Base-by-base conservation (phyloP, 2,797 vertebrate genomes). In the Discoglossus pictus region DNA sequence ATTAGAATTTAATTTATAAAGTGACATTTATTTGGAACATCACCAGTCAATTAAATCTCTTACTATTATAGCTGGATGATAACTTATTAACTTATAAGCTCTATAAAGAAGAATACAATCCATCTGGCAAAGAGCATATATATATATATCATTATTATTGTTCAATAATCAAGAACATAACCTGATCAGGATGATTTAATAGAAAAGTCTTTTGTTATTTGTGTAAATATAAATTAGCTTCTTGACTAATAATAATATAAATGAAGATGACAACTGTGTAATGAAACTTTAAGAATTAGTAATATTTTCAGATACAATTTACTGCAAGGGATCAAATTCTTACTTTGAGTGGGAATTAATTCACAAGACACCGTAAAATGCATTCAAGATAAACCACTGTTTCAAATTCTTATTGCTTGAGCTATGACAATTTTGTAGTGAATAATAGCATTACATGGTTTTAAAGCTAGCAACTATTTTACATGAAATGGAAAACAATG, bases 181-280 rank as follows among this genome's bases (percentile, higher is more conserved):
- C n/a, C n/a, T n/a, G n/a, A n/a, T n/a, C n/a, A n/a, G 7, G 17
- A 10, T n/a, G 12, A 53, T 35, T n/a, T n/a, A n/a, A n/a, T n/a
- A n/a, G n/a, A n/a, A n/a, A 34, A 27, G n/a, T n/a, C n/a, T n/a
- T n/a, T n/a, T n/a, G n/a, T n/a, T n/a, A n/a, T n/a, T 23, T 64
- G 35, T 35, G 17, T 17, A 53, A 25, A 64, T 42, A 18, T 27
- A 11, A 84, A 86, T 76, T 69, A 81, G 81, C 75, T 80, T 80
- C 75, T 80, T 84, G n/a, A n/a, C n/a, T 43, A 0, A 31, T 27
- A 76, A 46, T 84, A 81, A 83, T 75, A 81, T 72, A 35, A 61
- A 31, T 74, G 76, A 82, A 79, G 82, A 83, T 84, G 81, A 79
- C 80, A 87, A 82, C 64, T 47, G 0, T 61, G 66, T 85, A 84